Conservation (phyloP, 2,113 vertebrate genomes). For the Xiphophorus hellerii region DNA sequence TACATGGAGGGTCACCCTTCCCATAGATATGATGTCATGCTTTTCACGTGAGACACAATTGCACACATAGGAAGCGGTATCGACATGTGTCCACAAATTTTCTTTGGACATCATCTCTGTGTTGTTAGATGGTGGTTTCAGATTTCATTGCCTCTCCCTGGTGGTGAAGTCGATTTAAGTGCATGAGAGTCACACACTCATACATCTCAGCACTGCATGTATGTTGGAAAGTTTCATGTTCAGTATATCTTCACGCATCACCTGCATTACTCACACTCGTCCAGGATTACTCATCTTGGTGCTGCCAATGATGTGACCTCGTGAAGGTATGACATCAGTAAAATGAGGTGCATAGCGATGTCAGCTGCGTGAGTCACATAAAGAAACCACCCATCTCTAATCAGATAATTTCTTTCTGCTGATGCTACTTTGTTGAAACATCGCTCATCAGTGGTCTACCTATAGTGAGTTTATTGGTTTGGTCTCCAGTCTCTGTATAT, state of each 20-base stretch:
- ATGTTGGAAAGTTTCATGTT: slow-evolving; percentile 7
- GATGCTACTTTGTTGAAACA: neutral
- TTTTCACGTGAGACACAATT: slow-evolving; percentile 36
- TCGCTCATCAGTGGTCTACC: neutral
- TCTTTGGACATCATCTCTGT: slow-evolving; percentile 13
- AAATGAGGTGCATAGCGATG: slow-evolving; percentile 35
- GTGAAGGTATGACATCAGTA: slow-evolving; percentile 56
- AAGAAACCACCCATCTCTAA: slow-evolving; percentile 27
- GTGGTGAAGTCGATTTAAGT: neutral
- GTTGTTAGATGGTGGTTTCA: slow-evolving; percentile 20
- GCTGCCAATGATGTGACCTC: slow-evolving; percentile 44
- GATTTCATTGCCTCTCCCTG: slow-evolving; percentile 25
- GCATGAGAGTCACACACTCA: neutral
- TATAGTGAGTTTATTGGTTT: neutral
- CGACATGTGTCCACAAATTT: slow-evolving; percentile 13
- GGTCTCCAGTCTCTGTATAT: neutral
- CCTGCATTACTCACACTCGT: slow-evolving; percentile 44
- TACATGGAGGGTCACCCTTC: slow-evolving; percentile 78
- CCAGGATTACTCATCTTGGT: slow-evolving; percentile 48
- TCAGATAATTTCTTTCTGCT: too few species aligned
- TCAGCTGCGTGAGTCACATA: slow-evolving; percentile 51
- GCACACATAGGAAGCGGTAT: slow-evolving; percentile 13
- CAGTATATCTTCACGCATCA: slow-evolving; percentile 20
- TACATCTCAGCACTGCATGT: neutral
- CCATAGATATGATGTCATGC: slow-evolving; percentile 83